phyloP scores from a whole-genome alignment of 2,888 invertebrate genomes.

The Drosophila nigricruria region DNA sequence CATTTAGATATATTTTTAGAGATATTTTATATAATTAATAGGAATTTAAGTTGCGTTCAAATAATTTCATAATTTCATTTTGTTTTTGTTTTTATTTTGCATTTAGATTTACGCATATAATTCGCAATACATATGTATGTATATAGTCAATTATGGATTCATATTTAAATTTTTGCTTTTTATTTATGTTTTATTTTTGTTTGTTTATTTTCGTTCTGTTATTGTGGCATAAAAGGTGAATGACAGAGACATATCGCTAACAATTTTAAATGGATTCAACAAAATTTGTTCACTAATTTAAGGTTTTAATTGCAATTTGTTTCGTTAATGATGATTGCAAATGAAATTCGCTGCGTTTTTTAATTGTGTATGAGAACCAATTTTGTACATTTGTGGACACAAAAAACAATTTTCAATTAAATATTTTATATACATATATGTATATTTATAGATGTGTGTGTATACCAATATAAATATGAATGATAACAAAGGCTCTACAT shows the following conservation, averaged over 20 bases:
- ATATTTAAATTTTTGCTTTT: conserved; percentile 9
- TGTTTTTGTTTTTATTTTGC: conserved; percentile 8
- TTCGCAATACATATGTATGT: conserved; percentile 47
- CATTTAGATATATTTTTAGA: conserved; percentile 72
- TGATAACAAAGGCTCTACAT: conserved; percentile 75
- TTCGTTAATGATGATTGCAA: conserved; percentile 59
- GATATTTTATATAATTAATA: conserved; percentile 81
- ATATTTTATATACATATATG: conserved; percentile 27
- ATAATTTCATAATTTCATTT: conserved; percentile 69
- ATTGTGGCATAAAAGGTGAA: conserved; percentile 71
- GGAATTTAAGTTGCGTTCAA: conserved; percentile 80
- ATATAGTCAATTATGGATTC: conserved; percentile 68
- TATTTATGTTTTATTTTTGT: too few relatives aligned
- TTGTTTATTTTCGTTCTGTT: conserved; percentile 14
- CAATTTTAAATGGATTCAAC: conserved; percentile 64
- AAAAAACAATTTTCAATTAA: conserved; percentile 48
- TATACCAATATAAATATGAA: conserved; percentile 38
- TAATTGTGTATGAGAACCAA: conserved; percentile 78
- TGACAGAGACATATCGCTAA: conserved; percentile 65
- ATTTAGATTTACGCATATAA: conserved; percentile 63
- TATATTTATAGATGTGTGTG: conserved; percentile 20
- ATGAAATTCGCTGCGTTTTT: conserved; percentile 74
- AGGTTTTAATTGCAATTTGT: conserved; percentile 60
- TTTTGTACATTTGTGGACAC: conserved; percentile 73
- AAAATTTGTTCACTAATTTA: conserved; percentile 61